These are phyloP conservation scores for Drosophila emarginata DNA, from an alignment of 2,888 invertebrate genomes.

Conservation along the genomic window DNA sequence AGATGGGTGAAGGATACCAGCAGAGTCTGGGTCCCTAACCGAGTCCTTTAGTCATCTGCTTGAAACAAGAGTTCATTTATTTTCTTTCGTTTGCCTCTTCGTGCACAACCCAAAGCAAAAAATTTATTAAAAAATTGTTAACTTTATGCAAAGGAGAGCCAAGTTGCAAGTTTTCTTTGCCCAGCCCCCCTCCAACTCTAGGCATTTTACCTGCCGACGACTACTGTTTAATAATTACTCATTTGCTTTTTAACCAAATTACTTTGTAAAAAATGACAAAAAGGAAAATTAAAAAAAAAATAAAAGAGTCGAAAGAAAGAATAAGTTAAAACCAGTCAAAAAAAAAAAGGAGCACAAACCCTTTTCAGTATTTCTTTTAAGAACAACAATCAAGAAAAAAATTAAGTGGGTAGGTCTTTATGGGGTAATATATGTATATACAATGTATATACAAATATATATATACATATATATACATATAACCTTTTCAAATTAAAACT, in stretches of 20 bases:
- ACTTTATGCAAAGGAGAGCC: conserved; percentile 25
- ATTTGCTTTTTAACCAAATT: conserved; percentile 69
- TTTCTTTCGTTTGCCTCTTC: conserved; percentile 18
- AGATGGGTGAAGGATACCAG: not conserved
- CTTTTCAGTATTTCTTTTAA: not conserved
- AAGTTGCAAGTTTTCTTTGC: conserved; percentile 24
- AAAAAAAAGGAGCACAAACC: not conserved
- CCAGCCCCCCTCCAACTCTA: conserved; percentile 21
- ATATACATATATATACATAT: conserved; percentile 5
- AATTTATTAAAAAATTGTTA: conserved; percentile 21
- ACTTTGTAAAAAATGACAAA: conserved; percentile 52
- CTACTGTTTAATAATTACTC: conserved; percentile 66
- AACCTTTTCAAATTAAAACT: conserved; percentile 3
- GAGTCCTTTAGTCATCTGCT: conserved; percentile 10
- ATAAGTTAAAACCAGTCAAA: not conserved
- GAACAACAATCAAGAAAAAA: not conserved
- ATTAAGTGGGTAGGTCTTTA: not conserved
- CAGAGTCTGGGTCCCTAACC: conserved; percentile 16
- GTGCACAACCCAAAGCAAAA: not conserved
- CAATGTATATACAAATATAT: no score
- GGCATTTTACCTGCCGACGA: conserved; percentile 11
- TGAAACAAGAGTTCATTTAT: conserved; percentile 50
- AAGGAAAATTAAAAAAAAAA: conserved; percentile 21
- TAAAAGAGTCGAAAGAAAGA: not conserved
- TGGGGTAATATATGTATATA: not conserved